Evolutionary conservation across 2,113 vertebrate genomes (phyloP).

Genomic region (Eudyptes chrysolophus): DNA sequence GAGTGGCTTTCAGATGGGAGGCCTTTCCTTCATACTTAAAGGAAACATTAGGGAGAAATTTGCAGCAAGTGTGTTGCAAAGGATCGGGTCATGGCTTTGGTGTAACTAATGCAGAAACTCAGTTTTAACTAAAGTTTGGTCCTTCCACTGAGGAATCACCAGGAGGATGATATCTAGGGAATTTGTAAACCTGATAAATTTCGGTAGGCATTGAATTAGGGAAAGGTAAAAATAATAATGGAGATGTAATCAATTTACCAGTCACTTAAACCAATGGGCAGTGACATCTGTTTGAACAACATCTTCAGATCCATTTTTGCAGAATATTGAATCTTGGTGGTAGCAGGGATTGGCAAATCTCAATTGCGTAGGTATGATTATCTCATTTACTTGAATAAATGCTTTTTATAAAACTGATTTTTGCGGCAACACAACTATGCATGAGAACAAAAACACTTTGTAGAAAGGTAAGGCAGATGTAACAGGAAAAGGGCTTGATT

Average conservation of each 20-base stretch:
- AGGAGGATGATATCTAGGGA: neutral
- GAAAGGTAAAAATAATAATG: neutral
- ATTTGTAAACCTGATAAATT: neutral
- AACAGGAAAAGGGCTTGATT: neutral
- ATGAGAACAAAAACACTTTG: neutral
- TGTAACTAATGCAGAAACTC: neutral
- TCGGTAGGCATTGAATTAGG: fast-evolving
- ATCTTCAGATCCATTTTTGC: neutral
- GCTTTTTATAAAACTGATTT: neutral
- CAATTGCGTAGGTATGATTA: fast-evolving
- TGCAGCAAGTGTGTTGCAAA: neutral
- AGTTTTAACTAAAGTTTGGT: neutral
- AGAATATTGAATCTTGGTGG: neutral
- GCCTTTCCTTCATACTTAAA: neutral
- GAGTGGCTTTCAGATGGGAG: neutral
- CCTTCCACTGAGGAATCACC: fast-evolving
- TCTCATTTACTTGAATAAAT: neutral
- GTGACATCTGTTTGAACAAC: neutral
- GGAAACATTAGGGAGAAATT: neutral
- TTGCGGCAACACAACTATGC: neutral
- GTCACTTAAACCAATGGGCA: neutral
- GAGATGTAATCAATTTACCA: neutral
- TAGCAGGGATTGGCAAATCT: neutral
- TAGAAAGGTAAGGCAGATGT: neutral
- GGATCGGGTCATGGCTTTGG: fast-evolving